Conservation (phyloP, 2,113 vertebrate genomes). For the Nasalis larvatus region DNA sequence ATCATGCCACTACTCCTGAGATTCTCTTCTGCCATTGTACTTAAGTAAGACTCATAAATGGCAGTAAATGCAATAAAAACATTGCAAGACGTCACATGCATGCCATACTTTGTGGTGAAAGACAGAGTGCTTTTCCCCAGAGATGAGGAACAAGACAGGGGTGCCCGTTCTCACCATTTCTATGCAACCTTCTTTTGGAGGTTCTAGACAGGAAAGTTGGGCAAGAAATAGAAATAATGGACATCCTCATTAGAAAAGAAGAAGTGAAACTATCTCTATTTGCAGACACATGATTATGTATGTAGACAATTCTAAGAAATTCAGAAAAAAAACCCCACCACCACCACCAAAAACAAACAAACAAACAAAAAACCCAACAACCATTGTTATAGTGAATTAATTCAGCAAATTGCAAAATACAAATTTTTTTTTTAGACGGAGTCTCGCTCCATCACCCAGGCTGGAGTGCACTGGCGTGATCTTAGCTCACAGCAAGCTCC, state of each 20-base stretch:
- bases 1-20: background rate
- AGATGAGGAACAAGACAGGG: background rate
- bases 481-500: too few species aligned
- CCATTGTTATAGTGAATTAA: background rate
- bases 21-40: background rate
- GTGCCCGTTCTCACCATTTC: accelerated
- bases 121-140: background rate
- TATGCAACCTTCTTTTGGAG: accelerated
- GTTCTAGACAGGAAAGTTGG: accelerated
- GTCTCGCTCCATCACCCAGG: accelerated
- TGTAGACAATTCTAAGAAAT: background rate
- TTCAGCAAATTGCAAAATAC: background rate
- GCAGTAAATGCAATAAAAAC: background rate
- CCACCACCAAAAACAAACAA: too few species aligned
- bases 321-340: background rate
- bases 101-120: too few species aligned
- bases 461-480: accelerated
- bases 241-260: too few species aligned
- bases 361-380: too few species aligned
- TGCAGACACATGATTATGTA: too few species aligned
- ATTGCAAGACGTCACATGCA: too few species aligned
- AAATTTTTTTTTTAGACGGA: too few species aligned
- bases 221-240: too few species aligned
- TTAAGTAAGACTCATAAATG: background rate
- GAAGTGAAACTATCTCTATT: accelerated